phyloP scores from a whole-genome alignment of 2,888 invertebrate species.

The Dromius quadrimaculatus region DNA sequence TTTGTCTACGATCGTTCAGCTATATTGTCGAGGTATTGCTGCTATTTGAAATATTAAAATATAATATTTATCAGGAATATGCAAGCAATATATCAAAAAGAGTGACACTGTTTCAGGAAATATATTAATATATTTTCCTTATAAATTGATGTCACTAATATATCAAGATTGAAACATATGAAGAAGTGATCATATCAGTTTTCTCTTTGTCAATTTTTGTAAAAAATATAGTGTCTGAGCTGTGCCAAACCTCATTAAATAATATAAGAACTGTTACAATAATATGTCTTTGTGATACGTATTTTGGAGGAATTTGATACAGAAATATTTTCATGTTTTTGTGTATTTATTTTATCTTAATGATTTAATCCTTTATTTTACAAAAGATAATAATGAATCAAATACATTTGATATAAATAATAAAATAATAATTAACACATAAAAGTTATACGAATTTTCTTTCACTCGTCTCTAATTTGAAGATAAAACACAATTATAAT shows the following conservation, averaged over 20 bases:
- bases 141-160: constrained; percentile 30
- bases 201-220: constrained; percentile 48
- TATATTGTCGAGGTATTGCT: constrained; percentile 29
- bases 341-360: constrained; percentile 44
- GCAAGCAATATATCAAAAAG: constrained; percentile 34
- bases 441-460: constrained; percentile 14
- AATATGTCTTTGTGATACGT: constrained; percentile 42
- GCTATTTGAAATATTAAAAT: constrained; percentile 46
- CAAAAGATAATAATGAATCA: constrained; percentile 35
- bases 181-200: constrained; percentile 42
- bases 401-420: constrained; percentile 37
- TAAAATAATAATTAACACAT: constrained; percentile 36
- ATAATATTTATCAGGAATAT: constrained; percentile 43
- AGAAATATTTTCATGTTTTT: constrained; percentile 37
- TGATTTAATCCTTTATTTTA: constrained; percentile 39
- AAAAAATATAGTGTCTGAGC: constrained; percentile 42
- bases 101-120: constrained; percentile 27
- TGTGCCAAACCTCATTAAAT: constrained; percentile 46
- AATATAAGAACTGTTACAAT: constrained; percentile 42
- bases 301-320: constrained; percentile 39
- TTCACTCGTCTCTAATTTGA: constrained; percentile 19
- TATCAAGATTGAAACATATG: constrained; percentile 37
- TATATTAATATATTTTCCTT: constrained; percentile 43
- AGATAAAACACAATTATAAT: constrained; percentile 21
- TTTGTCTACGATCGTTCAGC: constrained; percentile 25